A percentile compares a stretch with the other conserved stretches of the same genome.
These are phyloP conservation scores for Melierax canorus DNA, from an alignment of 2,113 vertebrate species.

Conservation along the genomic window DNA sequence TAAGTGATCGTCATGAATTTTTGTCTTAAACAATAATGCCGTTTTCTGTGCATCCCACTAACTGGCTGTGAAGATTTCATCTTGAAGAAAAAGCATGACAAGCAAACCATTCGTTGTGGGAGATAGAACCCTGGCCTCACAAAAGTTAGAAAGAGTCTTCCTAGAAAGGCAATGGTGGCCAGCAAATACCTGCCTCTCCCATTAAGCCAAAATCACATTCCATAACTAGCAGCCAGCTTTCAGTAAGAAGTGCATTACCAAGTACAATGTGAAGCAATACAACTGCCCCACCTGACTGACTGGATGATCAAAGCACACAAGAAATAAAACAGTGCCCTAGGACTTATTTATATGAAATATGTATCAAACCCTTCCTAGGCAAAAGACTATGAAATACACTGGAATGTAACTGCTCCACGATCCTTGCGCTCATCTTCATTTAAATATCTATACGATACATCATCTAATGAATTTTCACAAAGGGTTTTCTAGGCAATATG, in stretches of 20 bases:
- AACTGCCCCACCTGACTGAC: fast-evolving
- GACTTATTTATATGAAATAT: neutral
- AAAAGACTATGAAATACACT: neutral
- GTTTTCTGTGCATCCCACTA: neutral
- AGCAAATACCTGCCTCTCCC: neutral
- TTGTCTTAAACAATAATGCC: neutral
- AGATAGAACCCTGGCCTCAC: neutral
- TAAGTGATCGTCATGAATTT: neutral
- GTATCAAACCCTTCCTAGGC: neutral
- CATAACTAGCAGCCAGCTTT: neutral
- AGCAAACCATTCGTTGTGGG: neutral
- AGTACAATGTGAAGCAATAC: neutral
- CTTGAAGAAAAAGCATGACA: neutral
- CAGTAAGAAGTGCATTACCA: neutral
- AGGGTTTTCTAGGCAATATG: neutral
- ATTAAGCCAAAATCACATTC: neutral
- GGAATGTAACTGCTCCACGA: neutral
- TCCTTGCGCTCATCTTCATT: neutral
- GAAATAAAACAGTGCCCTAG: neutral
- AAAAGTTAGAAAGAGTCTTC: neutral
- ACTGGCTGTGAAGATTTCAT: neutral
- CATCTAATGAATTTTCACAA: neutral
- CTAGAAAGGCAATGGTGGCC: neutral
- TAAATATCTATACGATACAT: neutral
- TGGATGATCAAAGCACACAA: neutral